A percentile compares a stretch with the other conserved stretches of the same genome.
phyloP scores from a whole-genome alignment of 2,888 invertebrate genomes.

The Aethes cnicana region DNA sequence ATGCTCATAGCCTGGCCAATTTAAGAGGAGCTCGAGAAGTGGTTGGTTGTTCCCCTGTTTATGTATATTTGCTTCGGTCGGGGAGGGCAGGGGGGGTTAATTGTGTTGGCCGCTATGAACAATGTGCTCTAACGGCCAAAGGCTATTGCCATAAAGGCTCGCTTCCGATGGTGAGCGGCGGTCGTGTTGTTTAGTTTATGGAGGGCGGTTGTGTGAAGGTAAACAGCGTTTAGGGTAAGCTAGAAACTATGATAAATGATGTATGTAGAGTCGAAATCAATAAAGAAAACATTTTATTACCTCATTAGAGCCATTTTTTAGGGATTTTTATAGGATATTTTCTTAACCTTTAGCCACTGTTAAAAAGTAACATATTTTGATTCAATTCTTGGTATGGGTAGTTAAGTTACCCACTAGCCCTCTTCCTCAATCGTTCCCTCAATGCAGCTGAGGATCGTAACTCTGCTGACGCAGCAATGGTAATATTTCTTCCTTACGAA shows the following conservation, averaged over 20 bases:
- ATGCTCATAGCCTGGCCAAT: constrained; percentile 41
- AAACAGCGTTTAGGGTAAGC: neutral
- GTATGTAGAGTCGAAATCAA: neutral
- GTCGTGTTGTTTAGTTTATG: constrained; percentile 29
- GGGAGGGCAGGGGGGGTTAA: constrained; percentile 24
- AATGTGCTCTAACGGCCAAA: constrained; percentile 41
- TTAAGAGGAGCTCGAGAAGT: constrained; percentile 2
- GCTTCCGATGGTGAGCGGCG: constrained; percentile 36
- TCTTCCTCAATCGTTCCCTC: no score
- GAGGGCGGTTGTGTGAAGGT: constrained; percentile 16
- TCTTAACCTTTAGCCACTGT: no score
- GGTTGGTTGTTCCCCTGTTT: constrained; percentile 24
- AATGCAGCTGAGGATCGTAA: no score
- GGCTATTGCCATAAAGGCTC: constrained; percentile 40
- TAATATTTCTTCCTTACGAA: no score
- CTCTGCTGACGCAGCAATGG: no score
- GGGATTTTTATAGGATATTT: no score
- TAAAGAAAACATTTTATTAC: neutral
- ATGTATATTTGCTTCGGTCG: constrained; percentile 13
- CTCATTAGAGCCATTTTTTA: no score
- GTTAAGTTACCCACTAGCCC: no score
- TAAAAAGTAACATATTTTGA: no score
- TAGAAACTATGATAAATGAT: constrained; percentile 3
- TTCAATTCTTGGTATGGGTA: no score
- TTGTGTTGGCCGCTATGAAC: constrained; percentile 38